These are phyloP conservation scores for Sminthurides bifidus DNA, from an alignment of 1,140 invertebrate species.

Conservation along the genomic window DNA sequence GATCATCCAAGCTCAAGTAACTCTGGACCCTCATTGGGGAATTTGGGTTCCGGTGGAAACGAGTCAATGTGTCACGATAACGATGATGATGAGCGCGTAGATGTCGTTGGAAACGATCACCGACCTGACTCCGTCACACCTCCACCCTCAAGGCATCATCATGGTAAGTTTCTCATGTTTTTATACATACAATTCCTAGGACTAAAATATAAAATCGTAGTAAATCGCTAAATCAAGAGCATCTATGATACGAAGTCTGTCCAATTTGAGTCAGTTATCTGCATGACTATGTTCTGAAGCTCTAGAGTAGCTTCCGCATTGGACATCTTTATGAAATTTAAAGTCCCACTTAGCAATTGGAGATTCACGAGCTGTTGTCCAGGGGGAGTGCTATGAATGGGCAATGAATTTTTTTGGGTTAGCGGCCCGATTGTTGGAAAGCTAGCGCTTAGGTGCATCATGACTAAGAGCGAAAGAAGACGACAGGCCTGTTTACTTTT, in stretches of 20 bases:
- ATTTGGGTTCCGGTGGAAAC: slow-evolving; percentile 37
- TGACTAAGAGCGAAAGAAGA: too few relatives aligned
- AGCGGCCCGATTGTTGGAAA: too few relatives aligned
- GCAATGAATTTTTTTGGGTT: too few relatives aligned
- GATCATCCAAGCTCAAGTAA: slow-evolving; percentile 31
- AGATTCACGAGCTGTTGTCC: too few relatives aligned
- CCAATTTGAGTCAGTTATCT: neutral
- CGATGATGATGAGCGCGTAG: slow-evolving; percentile 65
- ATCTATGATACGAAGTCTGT: too few relatives aligned
- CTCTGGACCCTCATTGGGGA: slow-evolving; percentile 37
- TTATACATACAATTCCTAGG: neutral
- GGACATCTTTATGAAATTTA: too few relatives aligned
- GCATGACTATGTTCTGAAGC: neutral
- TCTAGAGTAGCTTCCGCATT: neutral
- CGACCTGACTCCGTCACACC: slow-evolving; percentile 35
- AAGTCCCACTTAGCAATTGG: too few relatives aligned
- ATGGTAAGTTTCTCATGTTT: slow-evolving; percentile 3
- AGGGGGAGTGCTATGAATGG: too few relatives aligned
- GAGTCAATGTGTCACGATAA: slow-evolving; percentile 35
- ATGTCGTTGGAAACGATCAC: slow-evolving; percentile 62
- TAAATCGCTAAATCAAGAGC: too few relatives aligned
- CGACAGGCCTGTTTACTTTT: too few relatives aligned
- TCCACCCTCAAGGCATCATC: slow-evolving; percentile 30
- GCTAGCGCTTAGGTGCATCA: too few relatives aligned
- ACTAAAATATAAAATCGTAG: too few relatives aligned